Conservation (phyloP, 1,140 invertebrate species). For the Octopus bimaculoides region DNA sequence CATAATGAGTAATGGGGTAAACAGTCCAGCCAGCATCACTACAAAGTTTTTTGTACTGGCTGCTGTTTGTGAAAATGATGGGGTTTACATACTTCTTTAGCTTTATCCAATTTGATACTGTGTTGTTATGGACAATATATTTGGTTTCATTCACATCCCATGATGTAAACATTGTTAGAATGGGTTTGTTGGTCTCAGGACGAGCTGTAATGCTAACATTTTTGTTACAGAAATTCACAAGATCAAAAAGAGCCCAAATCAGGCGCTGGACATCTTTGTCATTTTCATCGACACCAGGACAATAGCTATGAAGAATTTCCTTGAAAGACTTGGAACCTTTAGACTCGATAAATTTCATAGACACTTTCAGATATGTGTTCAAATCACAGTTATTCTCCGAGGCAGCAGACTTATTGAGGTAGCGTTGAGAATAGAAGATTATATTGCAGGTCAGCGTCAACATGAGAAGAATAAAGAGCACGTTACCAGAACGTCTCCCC, state of each 20-base stretch:
- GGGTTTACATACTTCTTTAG: conserved; percentile 24
- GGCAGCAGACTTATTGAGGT: not conserved
- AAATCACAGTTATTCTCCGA: not conserved
- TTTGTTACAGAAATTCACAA: not conserved
- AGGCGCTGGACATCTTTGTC: not conserved
- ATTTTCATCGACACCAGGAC: not conserved
- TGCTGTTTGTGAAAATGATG: conserved; percentile 26
- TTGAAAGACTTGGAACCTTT: not conserved
- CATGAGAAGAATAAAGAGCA: not conserved
- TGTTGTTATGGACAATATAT: conserved; percentile 28
- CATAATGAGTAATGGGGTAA: conserved; percentile 17
- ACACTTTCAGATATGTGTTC: not conserved
- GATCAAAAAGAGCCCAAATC: not conserved
- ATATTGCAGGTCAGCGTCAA: conserved; percentile 5
- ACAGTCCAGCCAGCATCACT: conserved; percentile 20
- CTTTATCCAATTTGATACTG: conserved; percentile 23
- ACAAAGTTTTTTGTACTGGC: not conserved
- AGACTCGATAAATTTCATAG: conserved; percentile 1
- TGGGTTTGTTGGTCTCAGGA: not conserved
- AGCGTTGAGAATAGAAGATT: not conserved
- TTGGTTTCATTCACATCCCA: conserved; percentile 24
- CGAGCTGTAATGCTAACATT: not conserved
- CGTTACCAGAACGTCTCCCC: not conserved
- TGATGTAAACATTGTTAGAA: conserved; percentile 24
- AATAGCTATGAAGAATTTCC: not conserved